phyloP scores from a whole-genome alignment of 1,140 invertebrate genomes.

The Aphelinus atriplicis region DNA sequence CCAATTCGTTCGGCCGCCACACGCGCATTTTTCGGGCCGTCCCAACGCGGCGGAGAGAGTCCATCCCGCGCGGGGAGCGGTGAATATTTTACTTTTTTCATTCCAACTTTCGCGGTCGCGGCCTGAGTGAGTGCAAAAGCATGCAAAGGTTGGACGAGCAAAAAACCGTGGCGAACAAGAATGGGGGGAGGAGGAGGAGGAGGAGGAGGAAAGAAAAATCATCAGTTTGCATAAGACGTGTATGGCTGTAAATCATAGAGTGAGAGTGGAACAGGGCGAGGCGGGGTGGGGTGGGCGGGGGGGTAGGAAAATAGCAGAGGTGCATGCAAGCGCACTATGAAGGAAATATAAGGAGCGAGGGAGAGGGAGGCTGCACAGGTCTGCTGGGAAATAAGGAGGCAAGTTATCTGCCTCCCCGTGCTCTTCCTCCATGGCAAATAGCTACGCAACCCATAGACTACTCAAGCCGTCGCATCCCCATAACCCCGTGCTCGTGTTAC shows the following conservation, averaged over 20 bases:
- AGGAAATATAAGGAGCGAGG: background rate
- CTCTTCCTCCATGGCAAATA: constrained; percentile 58
- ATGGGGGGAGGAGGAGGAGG: constrained; percentile 14
- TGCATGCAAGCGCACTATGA: constrained; percentile 5
- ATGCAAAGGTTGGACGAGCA: constrained; percentile 17
- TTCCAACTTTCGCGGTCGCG: too few relatives aligned
- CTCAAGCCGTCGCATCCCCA: constrained; percentile 45
- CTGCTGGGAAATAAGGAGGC: constrained; percentile 66
- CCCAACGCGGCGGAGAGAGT: background rate
- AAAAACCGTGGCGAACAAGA: background rate
- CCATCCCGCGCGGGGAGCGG: background rate
- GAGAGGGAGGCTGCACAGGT: constrained; percentile 41
- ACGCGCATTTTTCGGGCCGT: background rate
- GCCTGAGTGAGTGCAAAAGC: constrained; percentile 5
- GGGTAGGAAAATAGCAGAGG: constrained; percentile 9
- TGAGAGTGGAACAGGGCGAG: constrained; percentile 40
- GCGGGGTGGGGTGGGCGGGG: background rate
- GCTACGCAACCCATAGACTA: constrained; percentile 52
- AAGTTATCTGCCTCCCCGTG: constrained; percentile 53
- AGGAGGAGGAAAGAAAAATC: constrained; percentile 33
- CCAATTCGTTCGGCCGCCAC: too few relatives aligned
- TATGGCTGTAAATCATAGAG: constrained; percentile 62
- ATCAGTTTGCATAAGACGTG: constrained; percentile 55
- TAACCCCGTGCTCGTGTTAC: background rate
- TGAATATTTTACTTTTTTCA: background rate